Conservation (phyloP, 2,888 invertebrate genomes). For the Helicoverpa assulta region DNA sequence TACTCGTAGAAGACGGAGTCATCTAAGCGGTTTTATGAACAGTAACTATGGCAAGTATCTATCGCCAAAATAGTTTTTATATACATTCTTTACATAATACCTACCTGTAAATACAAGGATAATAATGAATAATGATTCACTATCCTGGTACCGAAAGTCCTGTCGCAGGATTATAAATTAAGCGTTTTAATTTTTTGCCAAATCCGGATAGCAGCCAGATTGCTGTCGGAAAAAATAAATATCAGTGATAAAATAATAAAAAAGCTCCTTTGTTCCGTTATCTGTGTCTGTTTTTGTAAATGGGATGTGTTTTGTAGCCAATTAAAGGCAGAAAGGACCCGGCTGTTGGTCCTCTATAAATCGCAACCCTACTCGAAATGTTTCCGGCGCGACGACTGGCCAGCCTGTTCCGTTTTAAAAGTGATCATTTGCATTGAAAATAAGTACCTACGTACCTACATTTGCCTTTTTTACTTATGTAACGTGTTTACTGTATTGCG, state of each 20-base stretch:
- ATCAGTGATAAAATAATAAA: conserved; percentile 57
- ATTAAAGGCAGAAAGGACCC: conserved; percentile 86
- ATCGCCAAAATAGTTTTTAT: background rate
- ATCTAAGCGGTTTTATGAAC: background rate
- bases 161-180: conserved; percentile 2
- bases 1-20: background rate
- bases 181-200: conserved; percentile 18
- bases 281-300: conserved; percentile 81
- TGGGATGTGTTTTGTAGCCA: conserved; percentile 88
- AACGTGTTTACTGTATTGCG: conserved; percentile 31
- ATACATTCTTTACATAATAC: background rate
- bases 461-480: conserved; percentile 42
- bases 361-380: conserved; percentile 85
- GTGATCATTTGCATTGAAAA: conserved; percentile 62
- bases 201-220: conserved; percentile 13
- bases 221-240: conserved; percentile 30
- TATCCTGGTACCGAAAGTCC: too few relatives aligned
- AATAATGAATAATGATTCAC: too few relatives aligned
- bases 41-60: background rate
- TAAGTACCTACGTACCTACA: conserved; percentile 25
- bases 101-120: too few relatives aligned
- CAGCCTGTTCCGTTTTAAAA: conserved; percentile 64
- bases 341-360: conserved; percentile 86
- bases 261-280: conserved; percentile 71
- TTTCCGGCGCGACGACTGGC: conserved; percentile 78